Evolutionary conservation across 2,113 vertebrate genomes (phyloP), one percentile per base, ranked within the genome.

Genomic region (Lycocorax pyrrhopterus): DNA sequence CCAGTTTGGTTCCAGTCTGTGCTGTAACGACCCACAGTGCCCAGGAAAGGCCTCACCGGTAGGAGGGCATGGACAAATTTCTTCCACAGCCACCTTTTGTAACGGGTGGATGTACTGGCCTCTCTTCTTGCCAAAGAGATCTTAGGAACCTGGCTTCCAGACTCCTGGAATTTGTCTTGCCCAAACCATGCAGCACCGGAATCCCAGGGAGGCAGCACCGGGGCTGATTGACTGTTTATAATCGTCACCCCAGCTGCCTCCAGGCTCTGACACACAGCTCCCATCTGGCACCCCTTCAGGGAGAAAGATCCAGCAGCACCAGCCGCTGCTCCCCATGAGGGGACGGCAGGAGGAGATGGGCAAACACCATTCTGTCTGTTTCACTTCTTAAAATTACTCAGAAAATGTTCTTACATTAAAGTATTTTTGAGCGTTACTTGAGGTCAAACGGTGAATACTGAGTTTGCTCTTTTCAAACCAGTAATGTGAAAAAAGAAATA

Each of bases 221-320:
- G 25, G 47, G 90, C 14, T 0, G 6, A 55, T 56, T 76, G 0
- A 0, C 27, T 60, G 27, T 55, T 82, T 41, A n/a, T n/a, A 56
- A 66, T 39, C 16, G 3, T 44, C 66, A 39, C 6, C n/a, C 51
- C 75, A 21, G 37, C 18, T 13, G 32, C 4, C 16, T 47, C 39
- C 41, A 32, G 64, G 51, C 37, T 84, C 15, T 72, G 66, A 39
- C 11, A 19, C 0, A 2, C 56, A 58, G 62, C 26, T 89, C 30
- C 35, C 49, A 23, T 46, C 44, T 64, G 76, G 79, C 51, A 49
- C 1, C 8, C 1, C 10, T 23, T 43, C 3, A 1, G 35, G 32
- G 46, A 68, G 44, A 69, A n/a, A 72, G 29, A 37, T n/a, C 44
- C 25, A 55, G 44, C 71, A 72, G 35, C 49, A 72, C 12, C 30